Evolutionary conservation across 2,888 invertebrate species (phyloP), one percentile per base, ranked within the genome.

Genomic region (Drosophila rellima): DNA sequence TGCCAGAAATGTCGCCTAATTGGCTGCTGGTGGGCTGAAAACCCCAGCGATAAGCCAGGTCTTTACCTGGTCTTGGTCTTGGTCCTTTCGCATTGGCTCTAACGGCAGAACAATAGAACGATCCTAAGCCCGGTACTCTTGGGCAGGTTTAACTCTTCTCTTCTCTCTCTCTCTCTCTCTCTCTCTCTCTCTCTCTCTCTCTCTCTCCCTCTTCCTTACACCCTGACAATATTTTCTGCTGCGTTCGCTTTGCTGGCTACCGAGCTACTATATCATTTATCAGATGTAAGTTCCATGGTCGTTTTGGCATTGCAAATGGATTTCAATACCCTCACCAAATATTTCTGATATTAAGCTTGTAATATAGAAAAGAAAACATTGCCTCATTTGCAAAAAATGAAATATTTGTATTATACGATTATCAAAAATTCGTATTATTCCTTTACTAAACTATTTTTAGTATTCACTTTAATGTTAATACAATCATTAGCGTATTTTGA

Each of bases 1-100:
- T 87, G 86, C 88, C 84, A 87, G 77, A 90, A 86, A 89, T 87
- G 90, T 90, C 88, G 86, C 86, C 86, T 87, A 87, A 87, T 87
- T 87, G 86, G 86, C 86, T 89, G 66, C 70, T 63, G 50, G 52
- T 37, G 55, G 20, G 23, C 35, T 15, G 31, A 44, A 35, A 60
- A 29, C 39, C 51, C 52, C 44, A 68, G 72, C 81, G 89, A 85
- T 85, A 85, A 85, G 90, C n/a, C 26, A 17, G 35, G 17, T 33
- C 35, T 55, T 37, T 39, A n/a, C 60, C 29, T 29, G 44, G 42
- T 67, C 42, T 54, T 69, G n/a, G 11, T 29, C 26, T 26, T 26
- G 26, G 11, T 29, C 45, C 45, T 44, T 44, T 26, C 23, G 23
- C 23, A n/a, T 23, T 45, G 29, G 26, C 11, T 57, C 68, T 67